Evolutionary conservation across 2,797 vertebrate genomes (phyloP).

Genomic region (Poeciliopsis paucimaculata): DNA sequence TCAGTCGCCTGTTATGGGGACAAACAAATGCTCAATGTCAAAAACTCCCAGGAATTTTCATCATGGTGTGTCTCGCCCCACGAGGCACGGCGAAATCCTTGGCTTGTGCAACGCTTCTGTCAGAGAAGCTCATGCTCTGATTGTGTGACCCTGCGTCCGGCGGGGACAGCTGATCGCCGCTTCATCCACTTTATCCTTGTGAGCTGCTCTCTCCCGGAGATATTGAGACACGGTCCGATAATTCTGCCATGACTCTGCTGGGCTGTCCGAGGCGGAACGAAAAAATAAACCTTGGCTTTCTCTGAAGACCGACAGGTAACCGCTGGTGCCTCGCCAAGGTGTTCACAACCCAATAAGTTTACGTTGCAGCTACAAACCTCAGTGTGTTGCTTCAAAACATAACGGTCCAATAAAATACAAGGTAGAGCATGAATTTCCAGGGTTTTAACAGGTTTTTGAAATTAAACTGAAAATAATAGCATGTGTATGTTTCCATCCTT

Average conservation of each 20-base stretch:
- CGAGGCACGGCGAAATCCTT: conserved; percentile 31
- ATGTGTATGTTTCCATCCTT: not conserved
- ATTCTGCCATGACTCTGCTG: conserved; percentile 26
- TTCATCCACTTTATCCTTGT: conserved; percentile 32
- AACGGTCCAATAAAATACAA: not conserved
- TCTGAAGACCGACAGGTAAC: conserved; percentile 13
- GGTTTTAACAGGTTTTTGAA: not conserved
- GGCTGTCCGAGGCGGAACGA: conserved; percentile 4
- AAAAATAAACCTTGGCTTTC: conserved; percentile 11
- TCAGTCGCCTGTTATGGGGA: conserved; percentile 33
- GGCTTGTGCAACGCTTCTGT: conserved; percentile 43
- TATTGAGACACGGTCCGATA: conserved; percentile 40
- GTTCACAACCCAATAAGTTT: not conserved
- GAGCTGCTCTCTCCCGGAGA: conserved; percentile 38
- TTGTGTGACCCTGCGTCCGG: conserved; percentile 28
- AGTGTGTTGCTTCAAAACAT: not conserved
- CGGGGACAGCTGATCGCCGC: conserved; percentile 38
- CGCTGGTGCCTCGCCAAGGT: not conserved
- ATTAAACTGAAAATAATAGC: not conserved
- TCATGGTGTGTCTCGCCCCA: conserved; percentile 31
- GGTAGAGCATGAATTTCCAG: not conserved
- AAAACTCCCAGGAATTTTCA: conserved; percentile 34
- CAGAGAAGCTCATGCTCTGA: conserved; percentile 25
- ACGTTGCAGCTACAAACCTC: not conserved
- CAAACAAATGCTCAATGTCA: conserved; percentile 58